phyloP scores from a whole-genome alignment of 2,113 vertebrate species.

The Spea multiplicata region DNA sequence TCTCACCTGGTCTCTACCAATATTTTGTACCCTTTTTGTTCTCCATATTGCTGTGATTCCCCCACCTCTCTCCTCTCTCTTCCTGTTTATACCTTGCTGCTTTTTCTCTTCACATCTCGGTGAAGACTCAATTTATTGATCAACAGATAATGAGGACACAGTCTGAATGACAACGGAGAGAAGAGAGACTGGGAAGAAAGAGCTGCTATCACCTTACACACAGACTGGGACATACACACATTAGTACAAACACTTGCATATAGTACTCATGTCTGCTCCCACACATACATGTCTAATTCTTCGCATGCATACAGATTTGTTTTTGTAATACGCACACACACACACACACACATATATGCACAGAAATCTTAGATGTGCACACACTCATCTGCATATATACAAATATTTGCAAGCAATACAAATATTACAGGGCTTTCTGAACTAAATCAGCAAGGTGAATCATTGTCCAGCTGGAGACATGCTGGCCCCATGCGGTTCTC shows the following conservation, averaged over 20 bases:
- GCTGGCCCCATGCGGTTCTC: no score
- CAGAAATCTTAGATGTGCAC: no score
- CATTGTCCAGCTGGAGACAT: no score
- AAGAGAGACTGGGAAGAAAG: conserved; percentile 38
- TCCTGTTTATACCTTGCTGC: conserved; percentile 39
- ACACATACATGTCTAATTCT: not conserved
- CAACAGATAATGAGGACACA: conserved; percentile 49
- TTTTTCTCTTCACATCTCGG: conserved; percentile 40
- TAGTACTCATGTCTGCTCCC: not conserved
- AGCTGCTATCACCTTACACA: conserved; percentile 26
- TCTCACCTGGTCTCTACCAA: not conserved
- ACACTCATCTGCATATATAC: no score
- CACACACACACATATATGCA: not conserved
- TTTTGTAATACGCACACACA: not conserved
- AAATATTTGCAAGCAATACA: no score
- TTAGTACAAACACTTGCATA: not conserved
- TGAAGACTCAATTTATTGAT: conserved; percentile 49
- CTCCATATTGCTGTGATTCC: conserved; percentile 13
- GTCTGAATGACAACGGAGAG: conserved; percentile 48
- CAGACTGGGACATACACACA: conserved; percentile 11
- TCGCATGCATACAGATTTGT: not conserved
- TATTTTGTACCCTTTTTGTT: not conserved
- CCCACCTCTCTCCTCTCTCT: conserved; percentile 24
- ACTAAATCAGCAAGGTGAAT: no score
- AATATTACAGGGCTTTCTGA: no score